These are phyloP conservation scores for Antechinus flavipes DNA, from an alignment of 2,113 vertebrate species.

Conservation along the genomic window DNA sequence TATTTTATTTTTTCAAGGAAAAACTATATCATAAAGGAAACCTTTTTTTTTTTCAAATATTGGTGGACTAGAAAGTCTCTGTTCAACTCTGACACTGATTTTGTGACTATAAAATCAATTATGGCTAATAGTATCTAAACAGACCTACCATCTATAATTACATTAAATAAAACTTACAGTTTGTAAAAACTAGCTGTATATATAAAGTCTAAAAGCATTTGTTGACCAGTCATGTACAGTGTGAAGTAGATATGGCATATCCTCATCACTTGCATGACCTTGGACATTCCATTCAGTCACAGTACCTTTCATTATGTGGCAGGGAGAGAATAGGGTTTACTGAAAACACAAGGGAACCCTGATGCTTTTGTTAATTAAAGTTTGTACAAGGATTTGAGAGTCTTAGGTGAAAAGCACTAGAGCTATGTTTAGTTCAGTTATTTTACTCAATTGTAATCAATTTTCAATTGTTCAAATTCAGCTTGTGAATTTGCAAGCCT, in stretches of 20 bases:
- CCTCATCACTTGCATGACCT: constrained; percentile 48
- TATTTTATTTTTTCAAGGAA: not conserved
- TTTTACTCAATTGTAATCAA: constrained; percentile 54
- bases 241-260: constrained; percentile 32
- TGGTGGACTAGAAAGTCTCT: not conserved
- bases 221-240: not conserved
- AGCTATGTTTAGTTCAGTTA: constrained; percentile 43
- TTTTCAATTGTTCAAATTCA: constrained; percentile 60
- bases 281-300: constrained; percentile 14
- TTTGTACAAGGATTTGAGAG: constrained; percentile 67
- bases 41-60: not conserved
- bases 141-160: not conserved
- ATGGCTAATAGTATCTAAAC: not conserved
- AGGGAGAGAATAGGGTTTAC: constrained; percentile 44
- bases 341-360: constrained; percentile 60
- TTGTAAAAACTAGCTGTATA: not conserved
- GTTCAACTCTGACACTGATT: not conserved
- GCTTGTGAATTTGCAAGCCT: constrained; percentile 23
- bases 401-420: constrained; percentile 63
- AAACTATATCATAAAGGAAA: not conserved
- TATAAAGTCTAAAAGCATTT: not conserved
- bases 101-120: not conserved
- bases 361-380: constrained; percentile 66
- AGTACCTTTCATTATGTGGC: constrained; percentile 45
- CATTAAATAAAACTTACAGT: not conserved